Evolutionary conservation across 1,140 invertebrate genomes (phyloP), one percentile per base, ranked within the genome.

Genomic region (Bathynomus jamesi): DNA sequence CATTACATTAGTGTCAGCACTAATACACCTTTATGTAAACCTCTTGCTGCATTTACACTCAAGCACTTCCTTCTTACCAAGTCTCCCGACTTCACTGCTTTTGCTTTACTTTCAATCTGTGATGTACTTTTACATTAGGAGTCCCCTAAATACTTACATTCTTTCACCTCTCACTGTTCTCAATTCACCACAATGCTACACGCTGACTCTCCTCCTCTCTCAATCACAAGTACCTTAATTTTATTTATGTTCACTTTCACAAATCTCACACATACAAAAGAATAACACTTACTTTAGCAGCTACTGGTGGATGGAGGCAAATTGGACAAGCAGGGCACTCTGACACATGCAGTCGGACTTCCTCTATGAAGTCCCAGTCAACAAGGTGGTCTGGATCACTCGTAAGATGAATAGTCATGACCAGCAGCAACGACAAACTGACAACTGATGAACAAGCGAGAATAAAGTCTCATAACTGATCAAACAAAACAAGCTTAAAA

Each of bases 281-380:
- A 32, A 32, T 24, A 17, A 53, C 31, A 66, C 13, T 67, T 46
- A 72, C 71, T 62, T 76, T 70, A 62, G 74, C 65, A 32, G 73
- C 68, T 62, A 69, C 61, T 29, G 71, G 62, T 24, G 65, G 66
- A 71, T 78, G 78, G 53, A 73, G 69, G 32, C 74, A 76, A 30
- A 76, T 73, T 7, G 75, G 77, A 61, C 76, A 79, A 40, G 65
- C 67, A 11, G 72, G 69, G 32, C 67, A 69, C 25, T 66, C 31
- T 5, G 61, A 70, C 8, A 71, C 71, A 28, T 74, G 70, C 24
- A 87, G 88, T 85, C 85, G 95, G 92, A 83, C 91, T 86, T 96
- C 91, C 82, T 98, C 93, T 79, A 98, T 89, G 74, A 88, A 84
- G 79, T 90, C 87, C 95, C 95, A 99, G 80, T 95, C 89, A 28